Percentiles rank a stretch among this genome's conserved stretches.
Evolutionary conservation across 2,113 vertebrate species (phyloP).

Genomic region (Heloderma charlesbogerti): DNA sequence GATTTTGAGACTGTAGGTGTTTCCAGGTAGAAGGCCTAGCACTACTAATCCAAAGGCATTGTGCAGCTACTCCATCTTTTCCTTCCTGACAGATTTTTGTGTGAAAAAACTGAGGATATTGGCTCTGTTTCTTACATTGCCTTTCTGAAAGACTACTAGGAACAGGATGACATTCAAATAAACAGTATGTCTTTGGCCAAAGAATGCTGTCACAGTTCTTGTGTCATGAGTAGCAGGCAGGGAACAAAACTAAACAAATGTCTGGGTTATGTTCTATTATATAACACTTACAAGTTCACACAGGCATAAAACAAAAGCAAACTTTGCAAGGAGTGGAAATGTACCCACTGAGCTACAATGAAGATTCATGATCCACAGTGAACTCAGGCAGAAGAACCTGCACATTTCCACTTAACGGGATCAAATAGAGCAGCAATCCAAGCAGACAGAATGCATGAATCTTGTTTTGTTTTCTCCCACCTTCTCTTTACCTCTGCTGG

Average conservation of each 20-base stretch:
- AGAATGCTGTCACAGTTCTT: not conserved
- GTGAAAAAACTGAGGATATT: no score
- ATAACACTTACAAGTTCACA: not conserved
- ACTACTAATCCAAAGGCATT: no score
- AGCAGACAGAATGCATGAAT: not conserved
- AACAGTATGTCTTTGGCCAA: not conserved
- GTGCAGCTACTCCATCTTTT: no score
- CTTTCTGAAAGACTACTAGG: not conserved
- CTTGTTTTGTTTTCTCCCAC: not conserved
- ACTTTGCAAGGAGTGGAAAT: not conserved
- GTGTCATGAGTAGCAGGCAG: rapidly evolving
- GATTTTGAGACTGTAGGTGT: not conserved
- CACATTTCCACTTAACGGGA: rapidly evolving
- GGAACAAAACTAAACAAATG: rapidly evolving
- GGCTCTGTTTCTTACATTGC: not conserved
- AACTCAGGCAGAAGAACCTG: rapidly evolving
- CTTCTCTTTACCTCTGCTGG: slow-evolving; percentile 51
- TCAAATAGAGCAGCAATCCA: not conserved
- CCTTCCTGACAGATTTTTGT: no score
- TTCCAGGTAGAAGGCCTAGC: no score
- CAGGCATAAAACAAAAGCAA: not conserved
- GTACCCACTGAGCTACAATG: not conserved
- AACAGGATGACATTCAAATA: not conserved
- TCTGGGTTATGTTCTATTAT: rapidly evolving
- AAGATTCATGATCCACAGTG: rapidly evolving